Conservation (phyloP, 1,140 invertebrate species). For the Lordiphosa clarofinis region DNA sequence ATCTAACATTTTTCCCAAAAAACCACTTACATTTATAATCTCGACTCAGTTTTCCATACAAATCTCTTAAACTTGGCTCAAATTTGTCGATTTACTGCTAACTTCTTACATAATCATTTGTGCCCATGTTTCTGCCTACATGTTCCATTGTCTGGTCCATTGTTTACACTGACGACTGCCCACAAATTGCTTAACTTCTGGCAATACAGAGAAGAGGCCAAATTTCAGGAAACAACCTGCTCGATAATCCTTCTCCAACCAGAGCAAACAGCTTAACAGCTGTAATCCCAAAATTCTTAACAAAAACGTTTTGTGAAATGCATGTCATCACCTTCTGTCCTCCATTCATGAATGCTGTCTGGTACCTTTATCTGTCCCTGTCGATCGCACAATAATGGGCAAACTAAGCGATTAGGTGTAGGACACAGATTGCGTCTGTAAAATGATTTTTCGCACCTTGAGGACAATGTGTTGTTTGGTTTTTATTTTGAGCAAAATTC, state of each 20-base stretch:
- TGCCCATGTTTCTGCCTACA: slow-evolving; percentile 3
- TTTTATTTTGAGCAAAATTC: too few species aligned
- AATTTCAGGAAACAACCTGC: slow-evolving; percentile 32
- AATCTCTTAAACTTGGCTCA: too few species aligned
- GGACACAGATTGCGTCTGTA: too few species aligned
- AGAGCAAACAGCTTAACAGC: slow-evolving; percentile 45
- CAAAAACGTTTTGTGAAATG: slow-evolving; percentile 33
- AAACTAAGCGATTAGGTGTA: slow-evolving; percentile 15
- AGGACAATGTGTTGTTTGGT: too few species aligned
- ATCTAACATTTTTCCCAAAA: too few species aligned
- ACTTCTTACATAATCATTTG: slow-evolving; percentile 36
- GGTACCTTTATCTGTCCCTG: slow-evolving; percentile 37
- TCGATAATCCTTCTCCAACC: slow-evolving; percentile 23
- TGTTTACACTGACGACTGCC: slow-evolving; percentile 4
- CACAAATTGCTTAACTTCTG: slow-evolving; percentile 49
- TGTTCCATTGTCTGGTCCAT: slow-evolving; percentile 11
- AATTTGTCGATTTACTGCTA: slow-evolving; percentile 17
- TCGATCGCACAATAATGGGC: slow-evolving; percentile 51
- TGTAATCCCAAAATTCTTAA: slow-evolving; percentile 46
- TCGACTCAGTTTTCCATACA: not conserved
- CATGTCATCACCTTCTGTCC: not conserved
- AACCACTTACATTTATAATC: slow-evolving; percentile 1
- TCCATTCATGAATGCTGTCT: slow-evolving; percentile 32
- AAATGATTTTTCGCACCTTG: too few species aligned
- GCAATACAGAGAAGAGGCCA: slow-evolving; percentile 3